phyloP scores from a whole-genome alignment of 2,113 vertebrate genomes.

The Catharus fuscescens region DNA sequence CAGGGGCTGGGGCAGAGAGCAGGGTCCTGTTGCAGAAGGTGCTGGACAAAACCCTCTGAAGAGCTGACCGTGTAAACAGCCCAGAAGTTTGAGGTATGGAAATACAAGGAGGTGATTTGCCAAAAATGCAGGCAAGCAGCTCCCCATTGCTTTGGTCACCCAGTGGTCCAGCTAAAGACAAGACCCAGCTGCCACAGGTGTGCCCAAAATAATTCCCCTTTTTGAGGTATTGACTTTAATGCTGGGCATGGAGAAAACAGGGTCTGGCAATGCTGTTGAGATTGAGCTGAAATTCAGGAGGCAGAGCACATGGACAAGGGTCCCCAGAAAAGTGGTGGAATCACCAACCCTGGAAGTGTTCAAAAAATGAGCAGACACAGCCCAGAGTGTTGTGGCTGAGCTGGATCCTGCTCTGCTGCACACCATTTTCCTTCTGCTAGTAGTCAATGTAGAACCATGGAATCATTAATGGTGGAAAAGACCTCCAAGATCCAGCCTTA shows the following conservation, averaged over 20 bases:
- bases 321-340: background rate
- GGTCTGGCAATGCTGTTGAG: background rate
- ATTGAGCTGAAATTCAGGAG: fast-evolving
- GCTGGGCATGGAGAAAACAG: background rate
- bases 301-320: background rate
- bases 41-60: background rate
- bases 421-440: background rate
- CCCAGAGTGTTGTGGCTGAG: background rate
- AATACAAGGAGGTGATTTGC: background rate
- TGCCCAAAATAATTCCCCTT: background rate
- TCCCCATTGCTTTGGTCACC: background rate
- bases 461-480: background rate
- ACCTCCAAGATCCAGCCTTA: background rate
- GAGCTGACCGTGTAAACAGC: background rate
- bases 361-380: background rate
- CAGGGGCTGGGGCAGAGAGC: background rate
- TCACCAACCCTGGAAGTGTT: background rate
- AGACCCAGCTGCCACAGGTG: background rate
- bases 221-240: background rate
- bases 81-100: background rate
- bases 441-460: background rate
- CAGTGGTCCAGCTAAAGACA: background rate
- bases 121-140: background rate
- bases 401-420: background rate
- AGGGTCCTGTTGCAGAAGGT: background rate